Conservation (phyloP, 2,797 vertebrate species). For the Anguilla obscura region DNA sequence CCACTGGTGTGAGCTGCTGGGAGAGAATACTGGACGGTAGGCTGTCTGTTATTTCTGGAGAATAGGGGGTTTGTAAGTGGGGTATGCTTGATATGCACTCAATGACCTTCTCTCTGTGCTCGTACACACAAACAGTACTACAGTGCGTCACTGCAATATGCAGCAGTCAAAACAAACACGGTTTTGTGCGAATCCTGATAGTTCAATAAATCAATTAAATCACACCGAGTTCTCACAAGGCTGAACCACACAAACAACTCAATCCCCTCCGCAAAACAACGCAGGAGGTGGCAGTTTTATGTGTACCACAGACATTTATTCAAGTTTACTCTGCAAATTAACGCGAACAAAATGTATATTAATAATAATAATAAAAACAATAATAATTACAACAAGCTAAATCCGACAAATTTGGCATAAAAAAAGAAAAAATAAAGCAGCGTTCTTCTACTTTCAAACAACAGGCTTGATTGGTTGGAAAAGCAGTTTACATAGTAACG, state of each 20-base stretch:
- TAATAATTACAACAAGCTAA: conserved; percentile 27
- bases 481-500: background rate
- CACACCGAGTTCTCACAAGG: too few relatives aligned
- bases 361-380: background rate
- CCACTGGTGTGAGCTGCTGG: too few relatives aligned
- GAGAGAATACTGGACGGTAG: too few relatives aligned
- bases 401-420: background rate
- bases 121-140: background rate
- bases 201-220: background rate
- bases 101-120: background rate
- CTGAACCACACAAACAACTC: too few relatives aligned
- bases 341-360: too few relatives aligned
- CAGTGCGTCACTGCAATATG: background rate
- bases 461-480: background rate
- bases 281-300: background rate
- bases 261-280: too few relatives aligned
- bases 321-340: background rate
- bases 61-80: too few relatives aligned
- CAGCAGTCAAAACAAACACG: background rate
- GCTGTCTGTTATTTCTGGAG: too few relatives aligned
- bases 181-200: background rate
- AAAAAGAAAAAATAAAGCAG: background rate
- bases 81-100: background rate
- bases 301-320: background rate
- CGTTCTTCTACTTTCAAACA: conserved; percentile 12